These are phyloP conservation scores for Oryzias dopingdopingensis DNA, from an alignment of 2,797 vertebrate species.

Conservation along the genomic window DNA sequence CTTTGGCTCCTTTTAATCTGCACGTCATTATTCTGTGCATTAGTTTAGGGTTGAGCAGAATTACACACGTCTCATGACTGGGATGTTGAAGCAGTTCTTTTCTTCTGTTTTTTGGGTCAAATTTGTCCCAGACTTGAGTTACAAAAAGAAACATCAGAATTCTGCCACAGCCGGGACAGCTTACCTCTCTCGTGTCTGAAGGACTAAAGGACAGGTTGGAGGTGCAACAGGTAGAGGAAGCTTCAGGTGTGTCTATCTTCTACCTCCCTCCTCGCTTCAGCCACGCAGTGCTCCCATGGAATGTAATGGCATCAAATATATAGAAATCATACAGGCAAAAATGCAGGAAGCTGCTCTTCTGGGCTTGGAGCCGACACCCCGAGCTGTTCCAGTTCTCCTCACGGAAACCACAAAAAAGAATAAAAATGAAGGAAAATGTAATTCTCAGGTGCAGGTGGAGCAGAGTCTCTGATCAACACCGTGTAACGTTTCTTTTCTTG, in stretches of 20 bases:
- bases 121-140: constrained; percentile 54
- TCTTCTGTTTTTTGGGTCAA: constrained; percentile 62
- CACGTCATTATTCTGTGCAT: constrained; percentile 50
- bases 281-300: constrained; percentile 71
- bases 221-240: constrained; percentile 36
- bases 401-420: constrained; percentile 31
- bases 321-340: constrained; percentile 63
- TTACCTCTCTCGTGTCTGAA: constrained; percentile 67
- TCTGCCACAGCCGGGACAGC: constrained; percentile 34
- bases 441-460: constrained; percentile 60
- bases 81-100: constrained; percentile 65
- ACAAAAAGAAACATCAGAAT: constrained; percentile 57
- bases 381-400: constrained; percentile 64
- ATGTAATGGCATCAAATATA: constrained; percentile 62
- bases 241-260: constrained; percentile 74
- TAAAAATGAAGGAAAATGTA: constrained; percentile 28
- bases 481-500: constrained; percentile 51
- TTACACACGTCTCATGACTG: constrained; percentile 78
- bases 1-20: constrained; percentile 63
- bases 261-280: constrained; percentile 73
- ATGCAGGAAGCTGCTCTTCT: constrained; percentile 45
- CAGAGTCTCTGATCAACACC: constrained; percentile 36
- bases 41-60: constrained; percentile 63
- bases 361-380: constrained; percentile 52
- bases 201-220: constrained; percentile 35